Base-by-base conservation (phyloP, 2,113 vertebrate species). In the Varanus salvator region DNA sequence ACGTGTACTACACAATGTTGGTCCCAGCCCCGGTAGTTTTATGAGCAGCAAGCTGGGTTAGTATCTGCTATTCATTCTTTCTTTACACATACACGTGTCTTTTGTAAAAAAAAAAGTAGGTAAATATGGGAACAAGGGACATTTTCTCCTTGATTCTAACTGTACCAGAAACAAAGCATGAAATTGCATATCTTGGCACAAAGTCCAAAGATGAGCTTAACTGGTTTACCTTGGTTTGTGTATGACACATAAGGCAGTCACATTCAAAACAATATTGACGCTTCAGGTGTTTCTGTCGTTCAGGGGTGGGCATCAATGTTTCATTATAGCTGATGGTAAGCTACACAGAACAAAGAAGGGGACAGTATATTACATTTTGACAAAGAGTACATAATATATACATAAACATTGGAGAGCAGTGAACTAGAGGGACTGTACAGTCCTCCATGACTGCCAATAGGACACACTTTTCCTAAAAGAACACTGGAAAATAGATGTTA, bases 251-350 rank as follows among this genome's bases (percentile, higher is more conserved):
- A 11, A 71, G 44, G 69, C 98, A 98, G 80, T 97, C 96, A 84
- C 98, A 98, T 12, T 96, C 95, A 87, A 98, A 98, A 96, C 97
- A 98, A 93, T 98, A 98, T 71, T 98, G 98, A 76, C 96, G 96
- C 92, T 94, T 21, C 85, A 98, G 95, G 3, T 97, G 97, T 64
- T 96, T 92, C 86, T 91, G 96, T 80, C 98, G 97, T 44, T 98
- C 97, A 8, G 83, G 87, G 34, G 97, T 97, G 50, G 97, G 97
- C 93, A 97, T 94, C 94, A 98, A 92, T n/a, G 97, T 94, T 87
- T 98, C 98, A 92, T 97, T 95, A 60, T 98, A 98, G 95, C 98
- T 98, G 96, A 98, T 97, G 82, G 97, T 98, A 90, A 98, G 97
- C 98, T 98, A 93, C 0, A 44, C 1, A 23, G 23, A 90, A 50